A percentile compares a stretch with the other conserved stretches of the same genome.
Evolutionary conservation across 2,113 vertebrate species (phyloP).

Genomic region (Neopipo cinnamomea): DNA sequence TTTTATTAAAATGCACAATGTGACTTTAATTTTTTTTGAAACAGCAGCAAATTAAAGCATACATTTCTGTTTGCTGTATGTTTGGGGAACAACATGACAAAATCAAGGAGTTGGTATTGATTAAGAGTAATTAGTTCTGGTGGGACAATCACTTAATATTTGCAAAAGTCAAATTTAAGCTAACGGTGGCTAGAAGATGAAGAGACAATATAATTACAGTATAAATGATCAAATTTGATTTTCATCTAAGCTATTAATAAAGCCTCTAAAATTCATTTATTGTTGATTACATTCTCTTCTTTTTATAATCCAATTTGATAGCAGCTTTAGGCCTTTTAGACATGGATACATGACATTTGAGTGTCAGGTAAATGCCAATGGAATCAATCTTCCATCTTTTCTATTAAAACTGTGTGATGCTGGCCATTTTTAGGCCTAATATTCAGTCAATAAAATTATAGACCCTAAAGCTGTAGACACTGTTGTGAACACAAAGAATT

Average conservation of each 20-base stretch:
- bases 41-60: not conserved
- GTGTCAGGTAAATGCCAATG: slow-evolving; percentile 14
- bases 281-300: not conserved
- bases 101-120: not conserved
- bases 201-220: not conserved
- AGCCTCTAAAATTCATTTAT: not conserved
- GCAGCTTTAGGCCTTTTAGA: not conserved
- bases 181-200: not conserved
- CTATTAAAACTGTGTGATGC: not conserved
- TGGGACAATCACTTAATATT: not conserved
- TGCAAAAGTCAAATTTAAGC: not conserved
- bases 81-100: not conserved
- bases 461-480: not conserved
- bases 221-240: not conserved
- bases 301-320: not conserved
- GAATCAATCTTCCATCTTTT: slow-evolving; percentile 30
- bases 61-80: not conserved
- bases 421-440: not conserved
- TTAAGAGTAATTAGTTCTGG: not conserved
- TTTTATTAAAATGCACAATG: not conserved
- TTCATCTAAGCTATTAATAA: slow-evolving; percentile 2
- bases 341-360: not conserved
- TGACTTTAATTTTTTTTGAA: not conserved
- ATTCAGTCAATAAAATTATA: not conserved
- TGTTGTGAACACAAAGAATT: not conserved